A percentile compares a stretch with the other conserved stretches of the same genome.
Conservation (phyloP, 1,140 invertebrate genomes). For the Mycetomoellerius zeteki region DNA sequence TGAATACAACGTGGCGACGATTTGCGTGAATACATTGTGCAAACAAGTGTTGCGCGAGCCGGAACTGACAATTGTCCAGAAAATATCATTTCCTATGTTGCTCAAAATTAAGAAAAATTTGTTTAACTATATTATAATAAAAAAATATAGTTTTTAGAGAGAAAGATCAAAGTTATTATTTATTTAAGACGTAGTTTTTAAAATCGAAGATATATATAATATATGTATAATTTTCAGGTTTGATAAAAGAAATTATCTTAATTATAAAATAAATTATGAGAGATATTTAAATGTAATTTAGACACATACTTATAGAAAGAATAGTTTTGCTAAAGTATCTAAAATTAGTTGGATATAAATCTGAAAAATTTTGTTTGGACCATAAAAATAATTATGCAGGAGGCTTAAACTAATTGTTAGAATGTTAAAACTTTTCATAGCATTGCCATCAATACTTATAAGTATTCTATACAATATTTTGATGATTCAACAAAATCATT, state of each 20-base stretch:
- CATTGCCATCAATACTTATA: too few relatives aligned
- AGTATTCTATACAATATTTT: too few relatives aligned
- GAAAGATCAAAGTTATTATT: background rate
- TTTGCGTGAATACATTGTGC: slow-evolving; percentile 17
- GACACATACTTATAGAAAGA: background rate
- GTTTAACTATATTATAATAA: background rate
- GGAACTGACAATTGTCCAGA: background rate
- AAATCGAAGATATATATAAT: too few relatives aligned
- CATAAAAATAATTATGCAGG: too few relatives aligned
- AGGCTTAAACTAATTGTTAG: too few relatives aligned
- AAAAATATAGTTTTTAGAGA: background rate
- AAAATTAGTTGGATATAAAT: too few relatives aligned
- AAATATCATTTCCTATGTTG: background rate
- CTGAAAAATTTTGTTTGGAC: too few relatives aligned
- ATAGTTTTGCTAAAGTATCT: too few relatives aligned
- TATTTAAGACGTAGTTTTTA: too few relatives aligned
- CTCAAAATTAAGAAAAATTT: background rate
- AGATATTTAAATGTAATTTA: background rate
- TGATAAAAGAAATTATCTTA: background rate
- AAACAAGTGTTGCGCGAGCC: slow-evolving; percentile 1
- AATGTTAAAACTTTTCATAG: too few relatives aligned
- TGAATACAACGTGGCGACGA: slow-evolving; percentile 22
- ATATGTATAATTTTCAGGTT: background rate
- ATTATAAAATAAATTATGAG: background rate
- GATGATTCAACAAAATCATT: too few relatives aligned